Evolutionary conservation across 2,888 invertebrate species (phyloP).

Genomic region (Tillus elongatus): DNA sequence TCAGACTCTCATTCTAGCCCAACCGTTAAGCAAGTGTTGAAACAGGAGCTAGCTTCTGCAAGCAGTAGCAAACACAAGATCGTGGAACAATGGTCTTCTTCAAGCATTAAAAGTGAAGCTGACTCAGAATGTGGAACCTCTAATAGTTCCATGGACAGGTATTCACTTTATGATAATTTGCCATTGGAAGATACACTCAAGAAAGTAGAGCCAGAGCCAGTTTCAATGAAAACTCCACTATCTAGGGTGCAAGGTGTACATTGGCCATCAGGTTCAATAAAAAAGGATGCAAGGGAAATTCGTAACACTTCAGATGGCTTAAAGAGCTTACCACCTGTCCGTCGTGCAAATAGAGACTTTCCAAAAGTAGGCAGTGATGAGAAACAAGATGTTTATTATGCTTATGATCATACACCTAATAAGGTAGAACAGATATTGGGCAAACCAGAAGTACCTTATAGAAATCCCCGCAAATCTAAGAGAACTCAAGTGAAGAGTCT

Average conservation of each 20-base stretch:
- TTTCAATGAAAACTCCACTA: conserved; percentile 23
- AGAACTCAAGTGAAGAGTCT: conserved; percentile 39
- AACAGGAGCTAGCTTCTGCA: conserved; percentile 14
- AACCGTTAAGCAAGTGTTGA: conserved; percentile 23
- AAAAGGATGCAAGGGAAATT: conserved; percentile 1
- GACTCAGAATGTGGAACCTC: conserved; percentile 33
- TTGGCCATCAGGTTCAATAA: conserved; percentile 4
- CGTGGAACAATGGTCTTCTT: conserved; percentile 36
- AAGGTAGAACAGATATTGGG: conserved; percentile 39
- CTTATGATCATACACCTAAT: conserved; percentile 32
- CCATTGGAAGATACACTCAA: conserved; percentile 17
- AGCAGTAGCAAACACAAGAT: conserved; percentile 22
- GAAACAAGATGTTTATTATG: conserved; percentile 31
- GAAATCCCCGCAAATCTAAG: conserved; percentile 33
- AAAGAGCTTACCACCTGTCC: conserved; percentile 46
- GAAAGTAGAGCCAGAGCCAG: conserved; percentile 17
- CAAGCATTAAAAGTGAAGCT: conserved; percentile 36
- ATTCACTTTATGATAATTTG: conserved; percentile 22
- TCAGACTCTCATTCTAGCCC: conserved; percentile 37
- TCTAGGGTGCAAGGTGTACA: conserved; percentile 26
- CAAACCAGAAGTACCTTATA: conserved; percentile 33
- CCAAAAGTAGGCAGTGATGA: conserved; percentile 21
- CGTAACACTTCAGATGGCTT: conserved; percentile 8
- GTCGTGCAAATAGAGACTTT: conserved; percentile 39
- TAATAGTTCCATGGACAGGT: conserved; percentile 30